A percentile compares a stretch with the other conserved stretches of the same genome.
Evolutionary conservation across 2,888 invertebrate species (phyloP).

Genomic region (Protonemura montana): DNA sequence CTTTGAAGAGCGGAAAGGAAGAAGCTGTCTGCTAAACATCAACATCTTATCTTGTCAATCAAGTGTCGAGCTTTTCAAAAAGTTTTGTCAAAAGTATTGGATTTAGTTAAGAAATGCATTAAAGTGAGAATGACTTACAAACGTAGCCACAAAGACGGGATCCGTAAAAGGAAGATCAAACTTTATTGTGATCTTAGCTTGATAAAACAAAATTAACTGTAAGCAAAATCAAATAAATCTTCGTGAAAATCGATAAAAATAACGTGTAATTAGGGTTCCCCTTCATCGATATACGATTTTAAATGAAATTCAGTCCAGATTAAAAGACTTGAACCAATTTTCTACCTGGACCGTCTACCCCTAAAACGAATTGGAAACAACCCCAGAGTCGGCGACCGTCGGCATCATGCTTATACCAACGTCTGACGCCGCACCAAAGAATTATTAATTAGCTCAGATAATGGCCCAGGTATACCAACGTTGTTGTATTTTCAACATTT

Average conservation of each 20-base stretch:
- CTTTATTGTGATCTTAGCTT: background rate
- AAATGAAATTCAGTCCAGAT: background rate
- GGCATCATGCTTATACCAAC: background rate
- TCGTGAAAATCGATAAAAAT: background rate
- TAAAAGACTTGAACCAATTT: background rate
- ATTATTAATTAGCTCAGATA: background rate
- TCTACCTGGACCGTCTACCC: background rate
- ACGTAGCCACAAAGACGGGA: too few species aligned
- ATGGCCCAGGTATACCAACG: background rate
- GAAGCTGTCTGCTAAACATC: background rate
- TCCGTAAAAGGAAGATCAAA: background rate
- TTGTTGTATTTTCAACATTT: background rate
- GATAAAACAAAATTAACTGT: constrained; percentile 3
- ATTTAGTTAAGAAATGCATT: background rate
- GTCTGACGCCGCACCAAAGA: background rate
- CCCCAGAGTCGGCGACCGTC: background rate
- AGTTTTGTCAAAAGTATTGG: background rate
- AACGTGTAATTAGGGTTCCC: background rate
- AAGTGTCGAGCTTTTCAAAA: background rate
- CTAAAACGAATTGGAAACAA: background rate
- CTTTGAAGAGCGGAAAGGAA: background rate
- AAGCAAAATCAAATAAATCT: background rate
- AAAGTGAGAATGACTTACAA: too few species aligned
- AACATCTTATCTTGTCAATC: background rate
- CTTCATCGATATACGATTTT: constrained; percentile 2